Evolutionary conservation across 2,113 vertebrate species (phyloP), one percentile per base, ranked within the genome.

Genomic region (Grammatotria lemairii): DNA sequence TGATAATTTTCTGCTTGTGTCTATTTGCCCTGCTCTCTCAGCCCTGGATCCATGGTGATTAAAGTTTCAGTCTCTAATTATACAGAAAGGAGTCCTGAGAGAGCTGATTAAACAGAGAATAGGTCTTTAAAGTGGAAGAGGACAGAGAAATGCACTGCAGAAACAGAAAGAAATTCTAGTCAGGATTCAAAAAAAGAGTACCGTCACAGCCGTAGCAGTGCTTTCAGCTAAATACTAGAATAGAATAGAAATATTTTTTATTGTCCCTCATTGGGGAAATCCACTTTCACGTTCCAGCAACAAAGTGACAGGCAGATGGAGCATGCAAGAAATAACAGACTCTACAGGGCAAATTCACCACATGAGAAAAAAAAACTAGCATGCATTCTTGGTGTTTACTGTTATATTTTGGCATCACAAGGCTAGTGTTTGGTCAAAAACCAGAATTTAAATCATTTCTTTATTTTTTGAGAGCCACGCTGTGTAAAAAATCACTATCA

Each of bases 71-170:
- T 60, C 86, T 82, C 70, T 93, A 94, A 94, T 94, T 95, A 95
- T 90, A 90, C 91, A 87, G 78, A 93, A 55, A 45, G 3, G 73
- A 86, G 87, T 93, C 92, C 91, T 81, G 80, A 78, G 93, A 91
- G 94, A 92, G 92, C 87, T 94, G 92, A 93, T 95, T 94, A 94
- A 93, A 92, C 10, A 60, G 85, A 93, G 88, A 89, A 82, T 40
- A 81, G 87, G 33, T 86, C 87, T 78, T 88, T 70, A 89, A 63
- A 86, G 86, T 83, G 42, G 47, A 88, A 87, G 51, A 82, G 54
- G 33, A 75, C 58, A 75, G 49, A 84, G 80, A 87, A 80, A 85
- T 38, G 55, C 85, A 65, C 53, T 68, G 10, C 42, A 31, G 82
- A 89, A 82, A 87, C 35, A 57, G 17, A 38, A 53, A 54, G 19